Conservation (phyloP, 1,140 invertebrate species). For the Periplaneta americana region DNA sequence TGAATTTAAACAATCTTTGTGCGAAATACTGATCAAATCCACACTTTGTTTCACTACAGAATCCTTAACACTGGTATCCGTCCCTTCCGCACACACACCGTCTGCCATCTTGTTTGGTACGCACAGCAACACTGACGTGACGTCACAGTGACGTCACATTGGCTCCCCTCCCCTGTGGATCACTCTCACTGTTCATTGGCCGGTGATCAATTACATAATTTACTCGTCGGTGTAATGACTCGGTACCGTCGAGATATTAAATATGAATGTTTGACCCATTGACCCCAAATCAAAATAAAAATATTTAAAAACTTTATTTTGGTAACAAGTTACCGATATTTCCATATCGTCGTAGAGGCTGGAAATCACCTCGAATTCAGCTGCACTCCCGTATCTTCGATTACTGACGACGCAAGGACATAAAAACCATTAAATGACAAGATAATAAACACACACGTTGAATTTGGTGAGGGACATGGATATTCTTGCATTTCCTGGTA, state of each 20-base stretch:
- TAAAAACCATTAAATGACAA: not conserved
- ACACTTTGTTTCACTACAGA: slow-evolving; percentile 14
- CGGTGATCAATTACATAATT: slow-evolving; percentile 19
- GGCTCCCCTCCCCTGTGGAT: not conserved
- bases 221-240: slow-evolving; percentile 15
- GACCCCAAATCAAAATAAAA: slow-evolving; percentile 5
- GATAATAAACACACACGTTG: too few relatives aligned
- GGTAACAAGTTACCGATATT: not conserved
- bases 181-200: slow-evolving; percentile 16
- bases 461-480: too few relatives aligned
- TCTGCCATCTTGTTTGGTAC: slow-evolving; percentile 21
- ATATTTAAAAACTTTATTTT: not conserved
- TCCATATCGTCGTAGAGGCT: not conserved
- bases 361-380: not conserved
- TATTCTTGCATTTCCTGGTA: too few relatives aligned
- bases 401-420: not conserved
- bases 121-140: slow-evolving; percentile 19
- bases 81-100: slow-evolving; percentile 18
- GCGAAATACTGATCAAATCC: slow-evolving; percentile 18
- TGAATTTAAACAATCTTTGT: slow-evolving; percentile 13
- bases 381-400: not conserved
- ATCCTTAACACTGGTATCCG: slow-evolving; percentile 4
- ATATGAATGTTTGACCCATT: slow-evolving; percentile 19
- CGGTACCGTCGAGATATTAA: slow-evolving; percentile 9
- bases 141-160: slow-evolving; percentile 12